Percentiles rank a stretch among this genome's conserved stretches.
phyloP scores from a whole-genome alignment of 1,140 invertebrate genomes.

The Bombus superbus region DNA sequence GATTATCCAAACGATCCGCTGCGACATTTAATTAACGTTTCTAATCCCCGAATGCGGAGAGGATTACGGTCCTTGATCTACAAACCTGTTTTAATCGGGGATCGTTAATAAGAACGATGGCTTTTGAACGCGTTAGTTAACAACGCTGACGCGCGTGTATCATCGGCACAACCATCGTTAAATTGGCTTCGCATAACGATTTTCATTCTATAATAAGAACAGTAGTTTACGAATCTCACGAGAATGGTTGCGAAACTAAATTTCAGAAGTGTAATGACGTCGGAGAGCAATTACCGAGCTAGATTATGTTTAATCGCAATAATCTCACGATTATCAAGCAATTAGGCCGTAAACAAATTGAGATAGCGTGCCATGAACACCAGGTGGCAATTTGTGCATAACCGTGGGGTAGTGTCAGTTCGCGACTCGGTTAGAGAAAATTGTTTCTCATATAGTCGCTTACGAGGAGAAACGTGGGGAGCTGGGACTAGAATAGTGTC shows the following conservation, averaged over 20 bases:
- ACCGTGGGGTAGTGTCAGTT: neutral
- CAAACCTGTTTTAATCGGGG: constrained; percentile 35
- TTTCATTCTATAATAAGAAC: no score
- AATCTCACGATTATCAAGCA: neutral
- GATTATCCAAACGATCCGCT: constrained; percentile 40
- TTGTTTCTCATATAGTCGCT: constrained; percentile 31
- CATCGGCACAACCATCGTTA: neutral
- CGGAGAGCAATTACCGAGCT: neutral
- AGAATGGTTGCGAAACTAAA: neutral
- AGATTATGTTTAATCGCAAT: neutral
- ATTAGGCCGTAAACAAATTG: neutral
- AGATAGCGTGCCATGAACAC: neutral
- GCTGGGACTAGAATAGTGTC: constrained; percentile 18
- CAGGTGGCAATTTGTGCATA: neutral
- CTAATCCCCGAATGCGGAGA: constrained; percentile 2
- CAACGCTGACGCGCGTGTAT: neutral
- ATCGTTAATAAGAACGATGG: constrained; percentile 17
- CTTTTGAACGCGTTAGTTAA: neutral
- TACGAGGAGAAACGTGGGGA: constrained; percentile 1
- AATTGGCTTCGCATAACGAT: neutral
- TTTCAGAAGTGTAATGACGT: neutral
- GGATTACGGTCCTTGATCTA: constrained; percentile 40
- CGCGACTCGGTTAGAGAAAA: neutral
- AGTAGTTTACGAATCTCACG: neutral
- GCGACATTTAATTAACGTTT: constrained; percentile 48